Percentiles rank a stretch among this genome's conserved stretches.
These are phyloP conservation scores for Ochropleura leucogaster DNA, from an alignment of 2,888 invertebrate genomes.

Conservation along the genomic window DNA sequence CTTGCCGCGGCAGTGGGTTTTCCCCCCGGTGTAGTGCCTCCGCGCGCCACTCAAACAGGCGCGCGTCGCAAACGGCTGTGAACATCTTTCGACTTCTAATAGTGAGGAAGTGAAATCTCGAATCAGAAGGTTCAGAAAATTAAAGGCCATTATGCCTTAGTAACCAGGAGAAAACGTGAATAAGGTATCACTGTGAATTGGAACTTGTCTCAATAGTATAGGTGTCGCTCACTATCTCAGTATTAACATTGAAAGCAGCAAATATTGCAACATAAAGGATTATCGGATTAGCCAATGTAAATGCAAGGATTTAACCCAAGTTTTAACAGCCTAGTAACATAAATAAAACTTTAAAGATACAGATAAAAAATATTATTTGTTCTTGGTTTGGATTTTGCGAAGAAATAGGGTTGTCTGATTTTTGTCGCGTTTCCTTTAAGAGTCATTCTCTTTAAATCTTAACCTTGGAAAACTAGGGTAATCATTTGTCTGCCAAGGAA, in stretches of 20 bases:
- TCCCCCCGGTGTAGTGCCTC: too few species aligned
- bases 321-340: conserved; percentile 2
- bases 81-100: too few species aligned
- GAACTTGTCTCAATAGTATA: not conserved
- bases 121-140: too few species aligned
- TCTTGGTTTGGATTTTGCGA: conserved; percentile 8
- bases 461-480: too few species aligned
- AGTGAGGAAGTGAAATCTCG: too few species aligned
- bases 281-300: not conserved
- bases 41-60: too few species aligned
- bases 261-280: conserved; percentile 7
- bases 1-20: too few species aligned
- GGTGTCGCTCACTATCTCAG: conserved; percentile 1
- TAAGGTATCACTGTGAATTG: not conserved
- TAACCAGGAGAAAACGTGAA: not conserved
- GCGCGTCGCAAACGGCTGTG: too few species aligned
- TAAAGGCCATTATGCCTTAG: too few species aligned
- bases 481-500: too few species aligned
- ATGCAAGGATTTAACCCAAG: conserved; percentile 1
- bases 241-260: not conserved
- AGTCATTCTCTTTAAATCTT: too few species aligned
- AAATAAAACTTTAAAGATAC: not conserved
- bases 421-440: not conserved
- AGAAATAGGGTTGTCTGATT: conserved; percentile 9
- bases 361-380: conserved; percentile 18